Evolutionary conservation across 2,113 vertebrate species (phyloP), one percentile per base, ranked within the genome.

Genomic region (Zapus hudsonius): DNA sequence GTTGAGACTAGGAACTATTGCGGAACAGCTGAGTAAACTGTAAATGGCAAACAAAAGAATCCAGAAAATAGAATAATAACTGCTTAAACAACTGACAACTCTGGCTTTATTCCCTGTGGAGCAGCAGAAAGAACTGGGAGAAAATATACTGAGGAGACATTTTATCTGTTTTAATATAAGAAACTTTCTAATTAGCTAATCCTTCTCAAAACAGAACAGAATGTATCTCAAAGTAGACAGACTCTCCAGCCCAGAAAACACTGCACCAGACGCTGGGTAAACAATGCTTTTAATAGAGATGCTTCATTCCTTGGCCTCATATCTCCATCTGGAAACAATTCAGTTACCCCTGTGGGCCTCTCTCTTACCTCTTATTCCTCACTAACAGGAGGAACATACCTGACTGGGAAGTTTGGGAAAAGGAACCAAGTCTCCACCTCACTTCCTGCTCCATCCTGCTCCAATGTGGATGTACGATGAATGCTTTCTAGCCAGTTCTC

Each of bases 41-140:
- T 25, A 1, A 84, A 90, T 11, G 13, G 42, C 25, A 75, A 75
- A 25, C 59, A 75, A 38, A 82, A 91, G 38, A 12, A 33, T 72
- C 8, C 25, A 47, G n/a, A 78, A 83, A 84, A 72, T 66, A 80
- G 89, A 69, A 55, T 66, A 16, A 69, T n/a, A 79, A 42, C 25
- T 66, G 29, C 22, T 85, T 91, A 75, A 84, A 42, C 44, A 90
- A 87, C 38, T 76, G 42, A 40, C 12, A 83, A 70, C 36, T 87
- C 47, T 64, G 31, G 38, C 36, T 55, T 33, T 36, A 73, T 79
- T 84, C 61, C 69, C 44, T 42, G 2, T n/a, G 20, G 3, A 44
- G 11, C 16, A 66, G 36, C 29, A 89, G 47, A 40, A 94, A 7
- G 22, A 87, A 67, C 57, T 31, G 66, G 31, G 29, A 70, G 70